Evolutionary conservation across 2,797 vertebrate species (phyloP).

Genomic region (Danio albolineatus): DNA sequence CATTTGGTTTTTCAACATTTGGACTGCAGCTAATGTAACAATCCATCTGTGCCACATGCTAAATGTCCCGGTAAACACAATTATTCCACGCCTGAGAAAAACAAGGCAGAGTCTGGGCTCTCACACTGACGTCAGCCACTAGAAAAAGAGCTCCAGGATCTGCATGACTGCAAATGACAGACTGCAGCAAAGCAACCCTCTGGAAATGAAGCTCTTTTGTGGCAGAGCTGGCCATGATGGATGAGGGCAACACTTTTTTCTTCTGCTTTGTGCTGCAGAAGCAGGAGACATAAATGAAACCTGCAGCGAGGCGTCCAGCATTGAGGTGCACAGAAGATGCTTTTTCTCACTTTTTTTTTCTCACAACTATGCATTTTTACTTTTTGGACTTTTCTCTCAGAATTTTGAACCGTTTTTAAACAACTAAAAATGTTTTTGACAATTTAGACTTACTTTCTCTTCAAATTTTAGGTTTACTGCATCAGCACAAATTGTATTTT

Average conservation of each 20-base stretch:
- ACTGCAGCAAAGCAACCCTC: background rate
- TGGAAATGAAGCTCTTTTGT: constrained; percentile 34
- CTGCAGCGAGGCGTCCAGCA: background rate
- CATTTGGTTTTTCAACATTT: constrained; percentile 21
- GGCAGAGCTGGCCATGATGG: constrained; percentile 18
- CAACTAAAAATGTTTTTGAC: too few relatives aligned
- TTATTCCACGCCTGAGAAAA: constrained; percentile 36
- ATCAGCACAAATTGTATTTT: too few relatives aligned
- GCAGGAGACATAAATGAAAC: background rate
- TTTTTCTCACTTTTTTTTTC: too few relatives aligned
- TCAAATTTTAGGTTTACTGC: too few relatives aligned
- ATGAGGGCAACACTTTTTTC: background rate
- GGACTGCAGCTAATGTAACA: constrained; percentile 14
- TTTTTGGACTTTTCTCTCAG: too few relatives aligned
- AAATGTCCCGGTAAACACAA: constrained; percentile 44
- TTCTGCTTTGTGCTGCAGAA: constrained; percentile 21
- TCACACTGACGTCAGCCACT: constrained; percentile 8
- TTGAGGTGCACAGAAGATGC: constrained; percentile 4
- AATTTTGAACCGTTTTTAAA: too few relatives aligned
- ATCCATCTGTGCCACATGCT: constrained; percentile 41
- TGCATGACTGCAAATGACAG: constrained; percentile 42
- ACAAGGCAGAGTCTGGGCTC: constrained; percentile 9
- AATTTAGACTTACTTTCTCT: too few relatives aligned
- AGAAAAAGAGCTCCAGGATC: constrained; percentile 19
- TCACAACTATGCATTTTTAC: too few relatives aligned